These are phyloP conservation scores for Phasia obesa DNA, from an alignment of 2,888 invertebrate genomes.

Conservation along the genomic window DNA sequence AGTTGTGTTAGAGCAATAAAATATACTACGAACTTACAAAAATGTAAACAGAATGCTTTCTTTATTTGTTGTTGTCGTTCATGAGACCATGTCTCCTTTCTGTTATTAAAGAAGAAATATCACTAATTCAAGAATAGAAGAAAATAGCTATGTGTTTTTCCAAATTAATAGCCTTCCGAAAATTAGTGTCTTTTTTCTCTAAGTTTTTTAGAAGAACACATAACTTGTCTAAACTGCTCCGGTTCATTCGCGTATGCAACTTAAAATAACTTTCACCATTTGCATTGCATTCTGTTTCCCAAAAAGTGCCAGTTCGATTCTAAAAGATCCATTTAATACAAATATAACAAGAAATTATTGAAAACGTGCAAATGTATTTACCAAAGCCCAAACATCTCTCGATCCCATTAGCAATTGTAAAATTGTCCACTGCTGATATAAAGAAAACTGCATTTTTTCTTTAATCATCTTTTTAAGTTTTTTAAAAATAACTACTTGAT, in stretches of 20 bases:
- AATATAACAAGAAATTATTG: neutral
- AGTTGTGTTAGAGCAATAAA: neutral
- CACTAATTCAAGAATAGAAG: constrained; percentile 2
- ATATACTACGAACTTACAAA: constrained; percentile 13
- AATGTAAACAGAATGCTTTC: constrained; percentile 24
- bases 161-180: constrained; percentile 18
- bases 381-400: constrained; percentile 1
- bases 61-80: constrained; percentile 33
- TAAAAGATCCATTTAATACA: constrained; percentile 1
- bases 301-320: constrained; percentile 33
- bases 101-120: constrained; percentile 1
- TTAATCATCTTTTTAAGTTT: neutral
- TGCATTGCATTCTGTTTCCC: constrained; percentile 27
- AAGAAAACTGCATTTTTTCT: neutral
- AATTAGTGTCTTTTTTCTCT: constrained; percentile 21
- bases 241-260: constrained; percentile 13
- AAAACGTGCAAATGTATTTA: neutral
- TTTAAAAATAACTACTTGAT: neutral
- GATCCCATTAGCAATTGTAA: constrained; percentile 5
- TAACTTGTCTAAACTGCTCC: constrained; percentile 12
- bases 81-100: constrained; percentile 15
- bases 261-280: constrained; percentile 23
- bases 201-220: constrained; percentile 2
- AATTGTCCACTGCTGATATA: neutral
- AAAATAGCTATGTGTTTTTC: constrained; percentile 33